A percentile compares a stretch with the other conserved stretches of the same genome.
phyloP scores from a whole-genome alignment of 2,797 vertebrate species.

The Columba guinea region DNA sequence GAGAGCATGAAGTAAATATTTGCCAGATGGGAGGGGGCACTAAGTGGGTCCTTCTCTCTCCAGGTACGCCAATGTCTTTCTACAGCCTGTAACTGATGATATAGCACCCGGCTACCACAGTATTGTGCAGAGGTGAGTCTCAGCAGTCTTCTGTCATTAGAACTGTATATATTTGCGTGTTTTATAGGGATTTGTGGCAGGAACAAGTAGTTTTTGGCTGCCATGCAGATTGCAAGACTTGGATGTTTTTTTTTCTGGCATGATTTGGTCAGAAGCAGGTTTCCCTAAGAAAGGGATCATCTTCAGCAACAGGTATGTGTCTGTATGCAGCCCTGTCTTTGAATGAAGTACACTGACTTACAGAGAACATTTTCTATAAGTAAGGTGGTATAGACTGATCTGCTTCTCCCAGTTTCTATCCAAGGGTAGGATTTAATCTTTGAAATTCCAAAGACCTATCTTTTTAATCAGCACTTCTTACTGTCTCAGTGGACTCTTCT shows the following conservation, averaged over 20 bases:
- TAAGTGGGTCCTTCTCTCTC: conserved; percentile 32
- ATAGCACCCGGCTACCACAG: conserved; percentile 97
- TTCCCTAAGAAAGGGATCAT: background rate
- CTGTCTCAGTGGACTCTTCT: background rate
- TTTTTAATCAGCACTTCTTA: background rate
- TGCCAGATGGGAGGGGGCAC: background rate
- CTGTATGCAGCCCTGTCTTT: background rate
- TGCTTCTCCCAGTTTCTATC: background rate
- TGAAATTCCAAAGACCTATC: background rate
- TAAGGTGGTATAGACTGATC: background rate
- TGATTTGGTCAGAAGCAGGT: background rate
- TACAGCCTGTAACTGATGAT: conserved; percentile 97
- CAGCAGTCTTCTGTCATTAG: background rate
- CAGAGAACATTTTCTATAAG: background rate
- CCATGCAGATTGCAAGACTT: background rate
- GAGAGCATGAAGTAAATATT: background rate
- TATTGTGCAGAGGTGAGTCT: conserved; percentile 93
- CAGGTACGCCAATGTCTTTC: conserved; percentile 97
- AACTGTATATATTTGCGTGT: background rate
- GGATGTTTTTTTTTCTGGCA: background rate
- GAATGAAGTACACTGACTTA: background rate
- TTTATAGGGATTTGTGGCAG: background rate
- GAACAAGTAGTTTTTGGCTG: background rate
- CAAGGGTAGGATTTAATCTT: background rate
- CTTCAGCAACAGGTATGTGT: background rate